Evolutionary conservation across 2,113 vertebrate species (phyloP), one percentile per base, ranked within the genome.

Genomic region (Nyctibius bracteatus): DNA sequence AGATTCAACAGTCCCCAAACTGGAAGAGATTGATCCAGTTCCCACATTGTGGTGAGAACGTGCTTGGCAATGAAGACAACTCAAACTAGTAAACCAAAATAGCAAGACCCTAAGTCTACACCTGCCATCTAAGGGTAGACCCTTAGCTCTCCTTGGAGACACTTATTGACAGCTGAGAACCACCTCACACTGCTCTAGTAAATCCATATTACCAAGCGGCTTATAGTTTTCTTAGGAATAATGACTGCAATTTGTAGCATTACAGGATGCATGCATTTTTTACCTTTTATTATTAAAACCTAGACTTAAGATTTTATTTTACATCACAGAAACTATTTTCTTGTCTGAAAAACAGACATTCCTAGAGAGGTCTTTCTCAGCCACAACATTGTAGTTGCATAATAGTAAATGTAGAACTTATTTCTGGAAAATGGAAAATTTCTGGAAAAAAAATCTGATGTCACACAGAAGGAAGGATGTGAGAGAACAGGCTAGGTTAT

Each of bases 201-300:
- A 86, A 54, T 19, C 37, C 2, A 1, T 35, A 20, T 28, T 31
- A 51, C 44, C 24, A n/a, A 39, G 6, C 0, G 2, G 30, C 24
- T 41, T 16, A 28, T n/a, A 39, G 30, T 57, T 39, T 70, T 44
- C 35, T n/a, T 51, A 28, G 28, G 12, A 65, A 52, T 39, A 71
- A 41, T 35, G n/a, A 35, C 15, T 4, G 10, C 19, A 41, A 15
- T 54, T 41, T 14, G 10, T 37, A 46, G n/a, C 12, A 14, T 59
- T 58, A 65, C 16, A 47, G 7, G 30, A 12, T 23, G 41, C 9
- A 5, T 12, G 3, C 8, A 30, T 51, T 57, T 57, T 71, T 65
- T n/a, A 16, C 31, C 16, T 46, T 35, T 19, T 47, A 10, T 39
- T 77, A 18, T 39, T 31, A 58, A 72, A 61, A 59, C 1, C 2